phyloP scores from a whole-genome alignment of 2,113 vertebrate genomes.

The Coreoperca whiteheadi region DNA sequence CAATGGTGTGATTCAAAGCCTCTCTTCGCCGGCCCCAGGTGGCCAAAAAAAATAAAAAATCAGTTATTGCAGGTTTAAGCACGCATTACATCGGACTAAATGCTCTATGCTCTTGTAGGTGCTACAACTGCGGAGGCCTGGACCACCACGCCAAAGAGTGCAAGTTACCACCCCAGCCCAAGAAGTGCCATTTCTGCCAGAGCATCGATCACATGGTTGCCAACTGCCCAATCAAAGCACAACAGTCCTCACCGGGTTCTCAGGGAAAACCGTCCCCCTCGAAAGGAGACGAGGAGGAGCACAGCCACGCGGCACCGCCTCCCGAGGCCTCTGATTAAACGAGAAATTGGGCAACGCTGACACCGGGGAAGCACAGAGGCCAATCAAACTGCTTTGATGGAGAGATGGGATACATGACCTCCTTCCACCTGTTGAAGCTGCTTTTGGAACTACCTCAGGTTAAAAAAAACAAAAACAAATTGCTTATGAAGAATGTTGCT shows the following conservation, averaged over 20 bases:
- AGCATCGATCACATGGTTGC: constrained; percentile 97
- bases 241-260: constrained; percentile 89
- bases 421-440: constrained; percentile 72
- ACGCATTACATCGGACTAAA: not conserved
- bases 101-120: constrained; percentile 81
- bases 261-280: constrained; percentile 90
- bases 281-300: constrained; percentile 88
- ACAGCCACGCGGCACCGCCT: constrained; percentile 79
- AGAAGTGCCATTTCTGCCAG: constrained; percentile 98
- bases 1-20: not conserved
- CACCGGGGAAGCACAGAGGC: constrained; percentile 73
- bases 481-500: constrained; percentile 77
- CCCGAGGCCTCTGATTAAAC: constrained; percentile 87
- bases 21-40: not conserved
- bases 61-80: not conserved
- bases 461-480: constrained; percentile 69
- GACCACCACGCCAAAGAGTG: constrained; percentile 99
- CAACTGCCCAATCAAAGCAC: constrained; percentile 92
- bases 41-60: not conserved
- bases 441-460: constrained; percentile 86
- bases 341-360: constrained; percentile 41
- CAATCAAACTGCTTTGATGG: constrained; percentile 81
- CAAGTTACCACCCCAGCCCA: constrained; percentile 97
- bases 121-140: constrained; percentile 97
- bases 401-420: constrained; percentile 53